Evolutionary conservation across 2,113 vertebrate genomes (phyloP), one percentile per base, ranked within the genome.

Genomic region (Bufo gargarizans): DNA sequence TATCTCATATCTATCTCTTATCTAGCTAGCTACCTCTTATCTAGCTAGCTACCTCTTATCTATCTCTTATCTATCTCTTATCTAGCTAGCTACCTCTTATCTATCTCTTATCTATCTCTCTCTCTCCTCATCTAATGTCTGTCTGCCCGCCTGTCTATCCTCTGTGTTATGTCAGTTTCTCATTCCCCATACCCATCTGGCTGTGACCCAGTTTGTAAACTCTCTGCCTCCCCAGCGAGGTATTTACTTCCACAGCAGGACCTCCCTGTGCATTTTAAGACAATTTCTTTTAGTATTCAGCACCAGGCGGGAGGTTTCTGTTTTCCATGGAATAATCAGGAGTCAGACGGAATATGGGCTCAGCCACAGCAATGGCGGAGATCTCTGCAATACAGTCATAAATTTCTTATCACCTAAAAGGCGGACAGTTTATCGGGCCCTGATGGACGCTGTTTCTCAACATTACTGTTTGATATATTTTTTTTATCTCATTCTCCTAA

Each of bases 311-410:
- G 53, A 90, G 79, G 79, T 17, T 19, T 61, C 47, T 84, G 4
- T 53, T 84, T 95, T 92, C 89, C 91, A 90, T 90, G 92, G 19
- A 92, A 91, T 94, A 96, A 95, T 94, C 91, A 94, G 92, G 92
- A 90, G 93, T 94, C 91, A 93, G 61, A 87, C 93, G 91, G 92
- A 91, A 93, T 93, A 93, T 93, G 92, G 91, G 87, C 90, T 80
- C 12, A 16, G 84, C 20, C 16, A 13, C 45, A 45, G 14, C 20
- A 17, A 22, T 49, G 4, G 61, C 49, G 67, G 14, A 50, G 49
- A 91, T 59, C 84, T 33, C 93, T 86, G 19, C 83, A 92, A 86
- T 71, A 61, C 88, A 89, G 55, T 92, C 85, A 80, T 56, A 80
- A 67, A 69, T 87, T 80, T 87, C 45, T 65, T 71, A 87, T 80